Evolutionary conservation across 2,888 invertebrate species (phyloP), one percentile per base, ranked within the genome.

Genomic region (Allygus modestus): DNA sequence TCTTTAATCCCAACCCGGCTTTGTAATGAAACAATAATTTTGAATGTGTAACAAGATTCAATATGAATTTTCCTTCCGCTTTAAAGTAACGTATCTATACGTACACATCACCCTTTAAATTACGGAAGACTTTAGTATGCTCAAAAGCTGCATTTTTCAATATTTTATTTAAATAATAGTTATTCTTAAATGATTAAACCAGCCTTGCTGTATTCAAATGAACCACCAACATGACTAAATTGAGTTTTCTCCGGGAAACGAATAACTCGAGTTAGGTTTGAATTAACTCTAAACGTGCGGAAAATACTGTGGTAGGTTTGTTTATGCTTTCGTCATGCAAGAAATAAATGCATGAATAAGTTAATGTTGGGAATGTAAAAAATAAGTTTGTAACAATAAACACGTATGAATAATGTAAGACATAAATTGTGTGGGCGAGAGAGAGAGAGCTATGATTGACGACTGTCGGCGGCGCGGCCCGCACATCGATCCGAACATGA

Each of bases 351-450:
- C 17, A 33, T 2, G 33, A 31, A 69, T 15, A 17, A 69, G 31
- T 69, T 69, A 17, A 69, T 33, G 69, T 54, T 23, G 20, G 11
- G 54, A 69, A 69, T 69, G 31, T 28, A 1, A 69, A 51, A 77
- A 23, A 73, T 73, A 43, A 73, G 77, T 20, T 46, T 46, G 77
- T 77, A 77, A 77, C 77, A 77, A 77, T 77, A 77, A 77, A 77
- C 51, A 77, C 28, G 43, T 26, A 77, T 77, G 77, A 77, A 77
- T 77, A 77, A 77, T 77, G 77, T 77, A 77, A n/a, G 77, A 46
- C 77, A 28, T 77, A 77, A 46, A 77, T 77, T 28, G 51, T 28
- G 51, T 43, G 77, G 51, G 43, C 46, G 77, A 23, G 58, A 20
- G 58, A 58, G 23, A 23, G 58, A 23, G 58, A 58, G 37, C 7